Percentiles rank a stretch among this genome's conserved stretches.
Conservation (phyloP, 2,113 vertebrate species). For the Triplophysa rosa region DNA sequence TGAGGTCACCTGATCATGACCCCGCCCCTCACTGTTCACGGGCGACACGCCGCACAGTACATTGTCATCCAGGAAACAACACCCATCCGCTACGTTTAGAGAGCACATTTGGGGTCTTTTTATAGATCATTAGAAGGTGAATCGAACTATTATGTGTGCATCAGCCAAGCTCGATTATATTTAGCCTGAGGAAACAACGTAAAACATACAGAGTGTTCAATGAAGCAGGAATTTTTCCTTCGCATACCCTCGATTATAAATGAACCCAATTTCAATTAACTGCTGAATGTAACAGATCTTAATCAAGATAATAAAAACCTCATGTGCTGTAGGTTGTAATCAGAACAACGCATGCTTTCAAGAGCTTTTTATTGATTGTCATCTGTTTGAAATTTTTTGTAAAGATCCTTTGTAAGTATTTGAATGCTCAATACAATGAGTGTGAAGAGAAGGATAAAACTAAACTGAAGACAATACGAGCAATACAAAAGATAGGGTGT, state of each 20-base stretch:
- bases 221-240: background rate
- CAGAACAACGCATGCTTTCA: too few species aligned
- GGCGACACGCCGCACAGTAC: constrained; percentile 25
- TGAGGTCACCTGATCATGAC: constrained; percentile 28
- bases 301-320: too few species aligned
- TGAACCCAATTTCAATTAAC: background rate
- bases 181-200: background rate
- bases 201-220: background rate
- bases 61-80: constrained; percentile 34
- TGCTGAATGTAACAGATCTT: background rate
- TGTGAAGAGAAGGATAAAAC: too few species aligned
- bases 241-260: background rate
- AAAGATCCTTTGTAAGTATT: too few species aligned
- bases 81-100: constrained; percentile 28
- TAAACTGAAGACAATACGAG: too few species aligned
- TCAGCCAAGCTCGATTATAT: background rate
- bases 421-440: too few species aligned
- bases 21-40: constrained; percentile 39
- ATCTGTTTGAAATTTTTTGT: too few species aligned
- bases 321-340: too few species aligned
- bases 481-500: too few species aligned
- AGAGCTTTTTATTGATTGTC: too few species aligned
- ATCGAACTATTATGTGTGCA: constrained; percentile 3
- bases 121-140: constrained; percentile 5
- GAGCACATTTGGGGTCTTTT: constrained; percentile 10